A percentile compares a stretch with the other conserved stretches of the same genome.
Evolutionary conservation across 2,888 invertebrate genomes (phyloP).

Genomic region (Tholera decimalis): DNA sequence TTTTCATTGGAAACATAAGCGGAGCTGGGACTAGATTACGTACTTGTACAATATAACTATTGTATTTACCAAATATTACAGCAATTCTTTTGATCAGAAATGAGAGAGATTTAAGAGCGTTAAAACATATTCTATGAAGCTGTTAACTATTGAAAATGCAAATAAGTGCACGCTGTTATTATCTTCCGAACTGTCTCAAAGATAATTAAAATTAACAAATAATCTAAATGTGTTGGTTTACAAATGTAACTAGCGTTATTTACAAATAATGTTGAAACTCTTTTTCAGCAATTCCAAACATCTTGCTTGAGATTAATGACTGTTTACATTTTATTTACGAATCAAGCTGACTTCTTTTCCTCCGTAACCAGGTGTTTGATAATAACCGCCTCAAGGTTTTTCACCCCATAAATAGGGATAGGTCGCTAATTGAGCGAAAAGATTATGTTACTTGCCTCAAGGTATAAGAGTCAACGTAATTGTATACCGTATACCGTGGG

Average conservation of each 20-base stretch:
- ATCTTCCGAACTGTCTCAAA: constrained; percentile 18
- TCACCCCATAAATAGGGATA: constrained; percentile 60
- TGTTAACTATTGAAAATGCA: not conserved
- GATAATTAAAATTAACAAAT: constrained; percentile 43
- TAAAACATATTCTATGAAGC: not conserved
- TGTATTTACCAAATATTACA: constrained; percentile 2
- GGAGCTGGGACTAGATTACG: constrained; percentile 37
- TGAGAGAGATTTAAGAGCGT: not conserved
- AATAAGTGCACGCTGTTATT: not conserved
- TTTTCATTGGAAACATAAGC: constrained; percentile 56
- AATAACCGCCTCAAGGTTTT: constrained; percentile 74
- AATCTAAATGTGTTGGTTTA: constrained; percentile 61
- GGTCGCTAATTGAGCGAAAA: constrained; percentile 76
- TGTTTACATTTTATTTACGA: constrained; percentile 65
- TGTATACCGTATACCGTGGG: constrained; percentile 11
- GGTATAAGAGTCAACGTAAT: constrained; percentile 54
- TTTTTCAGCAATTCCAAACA: constrained; percentile 70
- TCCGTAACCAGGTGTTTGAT: constrained; percentile 74
- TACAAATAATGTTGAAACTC: constrained; percentile 72
- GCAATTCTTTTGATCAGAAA: not conserved
- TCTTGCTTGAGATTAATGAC: constrained; percentile 68
- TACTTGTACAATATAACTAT: constrained; percentile 19
- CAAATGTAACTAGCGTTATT: constrained; percentile 71
- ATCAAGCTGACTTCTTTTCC: constrained; percentile 61
- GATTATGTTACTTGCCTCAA: constrained; percentile 75